Base-by-base conservation (phyloP, 2,113 vertebrate genomes). In the Microtus ochrogaster region DNA sequence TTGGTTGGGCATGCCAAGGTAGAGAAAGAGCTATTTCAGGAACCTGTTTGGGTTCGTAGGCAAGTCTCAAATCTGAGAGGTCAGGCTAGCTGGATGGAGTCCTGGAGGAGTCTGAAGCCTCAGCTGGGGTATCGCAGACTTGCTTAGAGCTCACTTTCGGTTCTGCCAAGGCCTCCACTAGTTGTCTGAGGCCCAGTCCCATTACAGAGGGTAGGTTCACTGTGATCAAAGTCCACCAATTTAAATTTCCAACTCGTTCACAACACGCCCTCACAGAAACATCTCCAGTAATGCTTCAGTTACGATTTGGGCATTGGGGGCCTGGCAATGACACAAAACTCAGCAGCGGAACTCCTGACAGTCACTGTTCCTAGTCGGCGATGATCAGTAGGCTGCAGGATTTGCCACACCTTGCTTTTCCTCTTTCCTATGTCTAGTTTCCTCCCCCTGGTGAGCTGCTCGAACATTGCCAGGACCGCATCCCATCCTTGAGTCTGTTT, bases 241-340 rank as follows among this genome's bases (percentile, higher is more conserved):
- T 91, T 85, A 39, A 92, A 92, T 86, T 72, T 63, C 89, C 49
- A 92, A 86, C 90, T 95, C 33, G 83, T 33, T 33, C 6, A 10
- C 77, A 91, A 95, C 44, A 55, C 1, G 44, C 17, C 82, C 39
- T 91, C 78, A 89, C 24, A 94, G 77, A 89, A 73, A 91, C 24
- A 47, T 70, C 76, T 30, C 49, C 63, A 95, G 63, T 81, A 87
- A 85, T 14, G 8, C 47, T 30, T 63, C 61, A 93, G 6, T 44
- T 77, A 86, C 24, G 30, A 68, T 70, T 12, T 82, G n/a, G 39
- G 5, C 52, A 44, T 41, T 10, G 14, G 63, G 52, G 30, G n/a
- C 61, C 22, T 77, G 52, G 17, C 73, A 77, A 73, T 7, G 0
- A 58, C 21, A 52, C 39, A 83, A 86, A 85, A 66, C 68, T 26